These are phyloP conservation scores for Phycodurus eques DNA, from an alignment of 2,113 vertebrate species.

Conservation along the genomic window DNA sequence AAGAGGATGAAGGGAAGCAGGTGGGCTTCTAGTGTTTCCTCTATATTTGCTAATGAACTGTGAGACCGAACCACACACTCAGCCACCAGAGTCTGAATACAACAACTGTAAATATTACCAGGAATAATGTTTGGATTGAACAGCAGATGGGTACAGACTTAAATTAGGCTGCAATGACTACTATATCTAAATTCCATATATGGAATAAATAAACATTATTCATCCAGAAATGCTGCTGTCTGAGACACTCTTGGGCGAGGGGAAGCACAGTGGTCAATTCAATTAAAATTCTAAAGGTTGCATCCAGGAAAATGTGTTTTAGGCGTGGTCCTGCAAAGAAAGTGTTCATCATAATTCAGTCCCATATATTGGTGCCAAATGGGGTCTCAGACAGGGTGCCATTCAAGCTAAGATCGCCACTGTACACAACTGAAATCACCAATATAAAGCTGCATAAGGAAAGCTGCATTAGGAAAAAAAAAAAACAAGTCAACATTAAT, in stretches of 20 bases:
- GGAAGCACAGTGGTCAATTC: no score
- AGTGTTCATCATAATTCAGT: neutral
- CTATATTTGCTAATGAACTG: slow-evolving; percentile 69
- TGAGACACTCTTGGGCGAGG: neutral
- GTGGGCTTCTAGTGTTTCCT: slow-evolving; percentile 63
- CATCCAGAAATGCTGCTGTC: neutral
- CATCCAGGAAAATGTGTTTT: neutral
- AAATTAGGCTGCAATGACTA: slow-evolving; percentile 10
- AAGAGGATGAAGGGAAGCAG: slow-evolving; percentile 67
- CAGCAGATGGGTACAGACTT: slow-evolving; percentile 50
- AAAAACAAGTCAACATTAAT: no score
- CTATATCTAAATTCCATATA: slow-evolving; percentile 14
- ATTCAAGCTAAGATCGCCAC: no score
- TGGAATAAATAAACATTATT: neutral
- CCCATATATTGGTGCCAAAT: no score
- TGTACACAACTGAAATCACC: no score
- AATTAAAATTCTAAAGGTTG: no score
- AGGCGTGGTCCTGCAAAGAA: no score
- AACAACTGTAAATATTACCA: slow-evolving; percentile 28
- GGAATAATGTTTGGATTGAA: slow-evolving; percentile 56
- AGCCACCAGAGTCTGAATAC: slow-evolving; percentile 29
- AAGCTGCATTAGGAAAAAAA: no score
- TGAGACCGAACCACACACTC: slow-evolving; percentile 38
- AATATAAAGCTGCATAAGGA: no score
- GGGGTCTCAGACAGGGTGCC: no score